Base-by-base conservation (phyloP, 2,888 invertebrate genomes). In the Cylindroiulus punctatus region DNA sequence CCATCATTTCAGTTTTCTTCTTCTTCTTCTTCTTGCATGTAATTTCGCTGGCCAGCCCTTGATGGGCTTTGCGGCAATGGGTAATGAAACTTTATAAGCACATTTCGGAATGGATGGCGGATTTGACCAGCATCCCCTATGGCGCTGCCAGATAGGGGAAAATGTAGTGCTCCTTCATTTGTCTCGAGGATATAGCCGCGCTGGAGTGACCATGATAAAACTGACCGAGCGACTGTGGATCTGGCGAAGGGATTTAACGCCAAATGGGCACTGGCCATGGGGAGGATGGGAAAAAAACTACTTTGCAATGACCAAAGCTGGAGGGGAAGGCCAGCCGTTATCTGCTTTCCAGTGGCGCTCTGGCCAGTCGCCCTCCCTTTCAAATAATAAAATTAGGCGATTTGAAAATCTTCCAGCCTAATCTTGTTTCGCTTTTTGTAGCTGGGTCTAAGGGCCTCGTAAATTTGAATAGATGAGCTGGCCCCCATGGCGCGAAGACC, bases 381-480 rank as follows among this genome's bases (percentile, higher is more conserved):
- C 81, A 52, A 32, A 52, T 85, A 85, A 85, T 85, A 85, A 85
- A 85, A 85, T 85, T 65, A 85, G 85, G 44, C 81, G 85, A 85
- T 85, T 85, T 85, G 76, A 85, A 85, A 85, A 65, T 85, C 76
- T 76, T 85, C 76, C 40, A 76, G 40, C 30, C 40, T 76, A 85
- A 85, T 85, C 85, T 85, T 85, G 44, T 85, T 76, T 36, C 65
- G 65, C 36, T 76, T 47, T 84, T 84, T 57, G 26, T 52, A 84
- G 47, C 47, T 19, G n/a, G 52, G 57, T 84, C 57, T 84, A 84
- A 84, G 84, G 84, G 57, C 84, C 84, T 85, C 85, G 76, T 85
- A 85, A 85, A 85, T 85, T 85, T 85, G 85, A 85, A 85, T 85
- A 85, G 85, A 85, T 85, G 81, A 32, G 85, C 52, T 52, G 19